A percentile compares a stretch with the other conserved stretches of the same genome.
phyloP scores from a whole-genome alignment of 1,140 invertebrate genomes.

The Ips nitidus region DNA sequence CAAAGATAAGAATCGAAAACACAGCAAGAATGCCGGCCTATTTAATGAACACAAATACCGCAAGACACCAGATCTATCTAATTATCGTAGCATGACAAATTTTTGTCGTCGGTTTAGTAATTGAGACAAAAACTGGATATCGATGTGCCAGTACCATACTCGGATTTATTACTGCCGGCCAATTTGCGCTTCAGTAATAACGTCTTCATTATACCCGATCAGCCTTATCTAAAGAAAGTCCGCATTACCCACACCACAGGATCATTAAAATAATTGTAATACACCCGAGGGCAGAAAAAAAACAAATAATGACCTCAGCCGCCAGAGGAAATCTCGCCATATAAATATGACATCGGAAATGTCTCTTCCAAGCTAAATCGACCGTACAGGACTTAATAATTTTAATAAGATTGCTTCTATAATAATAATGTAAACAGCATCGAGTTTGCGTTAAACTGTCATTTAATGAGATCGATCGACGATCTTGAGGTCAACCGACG shows the following conservation, averaged over 20 bases:
- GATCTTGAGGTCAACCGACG: constrained; percentile 8
- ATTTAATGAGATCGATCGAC: constrained; percentile 11
- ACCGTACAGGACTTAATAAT: constrained; percentile 5
- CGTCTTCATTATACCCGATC: constrained; percentile 12
- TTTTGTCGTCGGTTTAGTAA: neutral
- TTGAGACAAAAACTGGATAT: neutral
- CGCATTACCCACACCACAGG: constrained; percentile 9
- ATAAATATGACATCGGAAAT: constrained; percentile 16
- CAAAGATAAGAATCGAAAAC: neutral
- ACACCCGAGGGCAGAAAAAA: constrained; percentile 4
- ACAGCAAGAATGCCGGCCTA: constrained; percentile 5
- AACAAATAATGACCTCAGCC: constrained; percentile 9
- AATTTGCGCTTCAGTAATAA: neutral
- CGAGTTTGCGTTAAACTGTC: neutral
- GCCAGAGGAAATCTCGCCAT: neutral
- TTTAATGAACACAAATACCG: neutral
- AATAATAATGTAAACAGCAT: constrained; percentile 15
- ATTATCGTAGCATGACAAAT: neutral
- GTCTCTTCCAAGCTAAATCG: constrained; percentile 12
- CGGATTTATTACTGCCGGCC: neutral
- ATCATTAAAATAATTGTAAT: constrained; percentile 21
- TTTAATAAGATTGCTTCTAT: constrained; percentile 14
- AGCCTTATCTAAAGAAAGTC: constrained; percentile 11
- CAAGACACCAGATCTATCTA: neutral
- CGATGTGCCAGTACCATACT: neutral